phyloP scores from a whole-genome alignment of 1,140 invertebrate genomes.

The Chionoecetes opilio region DNA sequence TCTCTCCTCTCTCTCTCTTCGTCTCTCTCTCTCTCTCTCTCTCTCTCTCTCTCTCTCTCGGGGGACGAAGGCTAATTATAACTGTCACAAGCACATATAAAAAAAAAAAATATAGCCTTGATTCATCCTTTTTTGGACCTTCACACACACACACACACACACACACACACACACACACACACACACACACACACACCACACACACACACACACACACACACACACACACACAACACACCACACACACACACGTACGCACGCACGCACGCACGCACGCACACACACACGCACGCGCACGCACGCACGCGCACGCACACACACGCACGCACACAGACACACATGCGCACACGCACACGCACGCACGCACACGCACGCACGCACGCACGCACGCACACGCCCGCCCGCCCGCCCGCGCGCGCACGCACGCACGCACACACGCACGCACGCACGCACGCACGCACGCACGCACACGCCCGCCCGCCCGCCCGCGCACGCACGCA shows the following conservation, averaged over 20 bases:
- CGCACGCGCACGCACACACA: background rate
- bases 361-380: conserved; percentile 8
- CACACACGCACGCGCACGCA: too few relatives aligned
- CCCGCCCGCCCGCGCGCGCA: background rate
- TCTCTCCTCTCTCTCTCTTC: background rate
- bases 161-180: background rate
- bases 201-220: background rate
- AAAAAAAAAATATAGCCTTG: too few relatives aligned
- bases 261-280: too few relatives aligned
- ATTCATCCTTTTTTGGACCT: background rate
- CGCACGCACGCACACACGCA: background rate
- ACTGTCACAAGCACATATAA: too few relatives aligned
- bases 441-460: conserved; percentile 36
- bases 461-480: conserved; percentile 22
- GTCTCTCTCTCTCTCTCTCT: background rate
- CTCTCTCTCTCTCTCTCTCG: background rate
- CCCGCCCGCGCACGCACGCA: background rate
- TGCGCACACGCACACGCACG: conserved; percentile 21
- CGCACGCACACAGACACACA: conserved; percentile 44
- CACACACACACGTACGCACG: too few relatives aligned
- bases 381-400: background rate
- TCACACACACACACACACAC: background rate
- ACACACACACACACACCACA: background rate
- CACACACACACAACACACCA: too few relatives aligned
- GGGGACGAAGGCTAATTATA: too few relatives aligned